A percentile compares a stretch with the other conserved stretches of the same genome.
Evolutionary conservation across 2,113 vertebrate species (phyloP).

Genomic region (Electrona antarctica): DNA sequence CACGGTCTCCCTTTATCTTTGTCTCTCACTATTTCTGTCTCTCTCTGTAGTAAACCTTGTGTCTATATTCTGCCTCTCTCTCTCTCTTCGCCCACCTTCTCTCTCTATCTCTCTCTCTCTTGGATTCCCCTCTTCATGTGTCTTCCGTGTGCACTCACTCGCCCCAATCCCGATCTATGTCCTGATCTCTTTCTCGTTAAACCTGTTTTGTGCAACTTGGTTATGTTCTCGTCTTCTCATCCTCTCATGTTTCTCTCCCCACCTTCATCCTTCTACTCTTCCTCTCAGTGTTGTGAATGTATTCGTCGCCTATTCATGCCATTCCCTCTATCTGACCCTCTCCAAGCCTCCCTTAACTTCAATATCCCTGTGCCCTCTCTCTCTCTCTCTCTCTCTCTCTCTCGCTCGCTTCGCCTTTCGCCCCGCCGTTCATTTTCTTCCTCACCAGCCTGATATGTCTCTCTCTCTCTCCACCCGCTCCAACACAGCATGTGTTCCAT

Average conservation of each 20-base stretch:
- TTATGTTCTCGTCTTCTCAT: not conserved
- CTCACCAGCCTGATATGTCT: conserved; percentile 18
- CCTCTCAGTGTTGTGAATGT: not conserved
- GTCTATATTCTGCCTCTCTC: not conserved
- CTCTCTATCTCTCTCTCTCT: not conserved
- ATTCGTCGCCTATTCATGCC: too few species aligned
- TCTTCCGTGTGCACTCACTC: conserved; percentile 14
- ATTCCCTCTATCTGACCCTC: not conserved
- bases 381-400: conserved; percentile 46
- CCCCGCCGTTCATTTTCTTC: too few species aligned
- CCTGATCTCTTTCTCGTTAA: conserved; percentile 11
- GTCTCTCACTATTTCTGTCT: conserved; percentile 4
- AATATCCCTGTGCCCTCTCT: conserved; percentile 12
- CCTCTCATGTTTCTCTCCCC: conserved; percentile 5
- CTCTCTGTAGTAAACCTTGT: not conserved
- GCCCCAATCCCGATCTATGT: conserved; percentile 6
- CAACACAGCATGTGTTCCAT: conserved; percentile 38
- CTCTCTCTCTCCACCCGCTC: conserved; percentile 30
- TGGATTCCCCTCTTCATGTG: not conserved
- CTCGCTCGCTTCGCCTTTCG: not conserved
- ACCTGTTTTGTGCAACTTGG: too few species aligned
- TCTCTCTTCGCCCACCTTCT: not conserved
- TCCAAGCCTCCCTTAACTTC: conserved; percentile 19
- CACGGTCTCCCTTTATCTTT: not conserved
- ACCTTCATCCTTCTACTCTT: conserved; percentile 4